Evolutionary conservation across 2,113 vertebrate species (phyloP).

Genomic region (Sinocyclocheilus maitianheensis): DNA sequence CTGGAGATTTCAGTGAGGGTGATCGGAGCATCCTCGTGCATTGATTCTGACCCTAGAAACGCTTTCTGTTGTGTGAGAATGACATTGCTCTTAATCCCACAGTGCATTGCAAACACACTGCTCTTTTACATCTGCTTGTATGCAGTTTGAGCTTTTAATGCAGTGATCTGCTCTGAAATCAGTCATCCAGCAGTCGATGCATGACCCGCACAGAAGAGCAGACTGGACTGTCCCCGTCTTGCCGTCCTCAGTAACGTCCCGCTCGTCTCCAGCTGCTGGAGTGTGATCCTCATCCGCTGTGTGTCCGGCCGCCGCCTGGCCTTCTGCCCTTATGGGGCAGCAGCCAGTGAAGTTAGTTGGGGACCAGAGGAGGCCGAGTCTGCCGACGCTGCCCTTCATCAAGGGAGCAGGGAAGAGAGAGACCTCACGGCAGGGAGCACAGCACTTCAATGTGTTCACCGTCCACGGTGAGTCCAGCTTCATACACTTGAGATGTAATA

Average conservation of each 20-base stretch:
- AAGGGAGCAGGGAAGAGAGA: constrained; percentile 87
- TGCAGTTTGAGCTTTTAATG: background rate
- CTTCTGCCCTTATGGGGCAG: constrained; percentile 92
- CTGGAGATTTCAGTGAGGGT: background rate
- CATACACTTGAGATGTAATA: background rate
- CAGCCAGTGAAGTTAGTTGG: constrained; percentile 98
- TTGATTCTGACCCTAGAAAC: background rate
- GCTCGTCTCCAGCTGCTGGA: too few species aligned
- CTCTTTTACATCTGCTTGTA: background rate
- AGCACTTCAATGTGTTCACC: constrained; percentile 90
- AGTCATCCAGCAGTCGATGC: background rate
- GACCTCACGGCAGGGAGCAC: constrained; percentile 82
- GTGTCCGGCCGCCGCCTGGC: too few species aligned
- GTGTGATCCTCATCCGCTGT: constrained; percentile 33
- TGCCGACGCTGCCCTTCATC: constrained; percentile 93
- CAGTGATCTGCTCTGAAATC: background rate
- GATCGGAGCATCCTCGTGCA: too few species aligned
- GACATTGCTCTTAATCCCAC: background rate
- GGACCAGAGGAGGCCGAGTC: constrained; percentile 95
- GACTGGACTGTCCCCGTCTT: background rate
- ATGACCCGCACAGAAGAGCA: background rate
- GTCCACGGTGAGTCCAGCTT: constrained; percentile 87
- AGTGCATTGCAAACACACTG: background rate
- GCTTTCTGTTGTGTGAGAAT: background rate
- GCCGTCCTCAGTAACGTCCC: too few species aligned